Percentiles rank a stretch among this genome's conserved stretches.
Conservation (phyloP, 2,797 vertebrate species). For the Linurgus olivaceus region DNA sequence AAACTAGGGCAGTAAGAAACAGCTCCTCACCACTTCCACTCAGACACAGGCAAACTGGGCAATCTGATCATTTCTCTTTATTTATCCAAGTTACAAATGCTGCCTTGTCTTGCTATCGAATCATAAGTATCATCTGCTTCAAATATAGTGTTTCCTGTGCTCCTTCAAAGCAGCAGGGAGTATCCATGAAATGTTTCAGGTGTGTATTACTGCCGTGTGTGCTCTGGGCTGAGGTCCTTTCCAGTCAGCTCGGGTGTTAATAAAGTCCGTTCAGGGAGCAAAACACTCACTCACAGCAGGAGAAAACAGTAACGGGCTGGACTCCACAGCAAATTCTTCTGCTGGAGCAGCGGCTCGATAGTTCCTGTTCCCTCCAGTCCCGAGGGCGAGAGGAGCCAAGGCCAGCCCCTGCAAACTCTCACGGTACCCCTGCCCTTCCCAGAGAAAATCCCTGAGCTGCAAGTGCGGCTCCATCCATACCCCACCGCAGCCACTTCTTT, state of each 20-base stretch:
- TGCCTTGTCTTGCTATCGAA: not conserved
- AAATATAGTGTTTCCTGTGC: not conserved
- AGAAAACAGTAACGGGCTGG: too few species aligned
- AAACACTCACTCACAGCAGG: not conserved
- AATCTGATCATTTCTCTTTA: not conserved
- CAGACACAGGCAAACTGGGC: not conserved
- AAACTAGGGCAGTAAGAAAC: not conserved
- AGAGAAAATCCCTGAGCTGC: not conserved
- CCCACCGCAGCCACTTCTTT: not conserved
- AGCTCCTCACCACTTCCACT: not conserved
- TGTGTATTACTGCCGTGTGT: not conserved
- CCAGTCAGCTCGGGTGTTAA: too few species aligned
- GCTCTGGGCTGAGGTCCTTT: not conserved
- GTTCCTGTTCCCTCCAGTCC: too few species aligned
- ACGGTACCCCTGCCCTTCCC: not conserved
- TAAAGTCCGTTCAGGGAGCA: not conserved
- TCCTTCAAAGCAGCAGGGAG: not conserved
- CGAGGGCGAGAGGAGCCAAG: not conserved
- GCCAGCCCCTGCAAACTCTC: not conserved
- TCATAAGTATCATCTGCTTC: not conserved
- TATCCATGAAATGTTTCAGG: not conserved
- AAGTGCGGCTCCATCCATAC: rapidly evolving
- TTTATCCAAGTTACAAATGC: not conserved
- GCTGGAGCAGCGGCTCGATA: not conserved
- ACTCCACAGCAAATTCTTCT: not conserved